These are phyloP conservation scores for Aurelia aurita DNA, from an alignment of 30 jellyfish, hydroid and myxozoan species.

Conservation along the genomic window DNA sequence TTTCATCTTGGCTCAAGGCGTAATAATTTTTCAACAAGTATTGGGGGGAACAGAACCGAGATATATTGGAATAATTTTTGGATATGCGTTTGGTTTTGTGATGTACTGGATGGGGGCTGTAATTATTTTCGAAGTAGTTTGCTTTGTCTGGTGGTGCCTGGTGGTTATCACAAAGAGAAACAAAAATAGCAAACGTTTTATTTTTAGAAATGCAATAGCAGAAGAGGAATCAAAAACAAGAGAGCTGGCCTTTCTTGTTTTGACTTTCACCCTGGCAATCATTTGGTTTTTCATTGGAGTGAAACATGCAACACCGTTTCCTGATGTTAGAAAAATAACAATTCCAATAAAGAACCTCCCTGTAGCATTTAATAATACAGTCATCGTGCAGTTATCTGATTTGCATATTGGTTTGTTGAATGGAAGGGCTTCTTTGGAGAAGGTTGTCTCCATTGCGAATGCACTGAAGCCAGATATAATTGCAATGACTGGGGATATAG, in stretches of 20 bases:
- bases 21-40: conserved; percentile 30
- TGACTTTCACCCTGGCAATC: conserved; percentile 14
- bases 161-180: too few species aligned
- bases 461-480: conserved; percentile 67
- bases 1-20: conserved; percentile 46
- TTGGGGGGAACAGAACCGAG: conserved; percentile 66
- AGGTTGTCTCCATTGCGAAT: conserved; percentile 46
- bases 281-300: conserved; percentile 39
- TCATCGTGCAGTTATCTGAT: conserved; percentile 69
- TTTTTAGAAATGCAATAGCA: not conserved
- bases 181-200: too few species aligned
- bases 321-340: conserved; percentile 27
- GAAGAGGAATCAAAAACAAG: conserved; percentile 5
- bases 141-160: conserved; percentile 5
- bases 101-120: conserved; percentile 44
- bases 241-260: conserved; percentile 15
- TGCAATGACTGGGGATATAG: conserved; percentile 73
- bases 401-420: conserved; percentile 66
- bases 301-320: conserved; percentile 25
- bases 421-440: conserved; percentile 45
- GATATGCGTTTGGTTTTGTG: conserved; percentile 57
- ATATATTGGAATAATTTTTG: conserved; percentile 30
- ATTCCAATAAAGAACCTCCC: conserved; percentile 58
- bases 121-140: conserved; percentile 21
- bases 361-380: conserved; percentile 32